A percentile compares a stretch with the other conserved stretches of the same genome.
phyloP scores from a whole-genome alignment of 2,888 invertebrate genomes.

The Melipona beecheii region DNA sequence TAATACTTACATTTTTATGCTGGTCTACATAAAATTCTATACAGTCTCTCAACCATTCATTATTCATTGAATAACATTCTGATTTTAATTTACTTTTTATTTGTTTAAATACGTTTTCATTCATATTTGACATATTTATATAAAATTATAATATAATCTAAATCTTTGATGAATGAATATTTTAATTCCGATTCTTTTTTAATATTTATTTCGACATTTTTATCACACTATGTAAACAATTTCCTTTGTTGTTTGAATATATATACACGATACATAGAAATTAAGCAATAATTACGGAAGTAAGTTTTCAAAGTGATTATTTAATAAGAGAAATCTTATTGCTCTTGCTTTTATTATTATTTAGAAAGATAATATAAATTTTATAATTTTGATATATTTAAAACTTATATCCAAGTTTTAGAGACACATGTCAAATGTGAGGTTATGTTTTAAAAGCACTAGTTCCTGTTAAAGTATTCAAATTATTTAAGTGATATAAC shows the following conservation, averaged over 20 bases:
- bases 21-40: slow-evolving; percentile 75
- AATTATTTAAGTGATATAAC: background rate
- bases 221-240: no score
- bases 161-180: background rate
- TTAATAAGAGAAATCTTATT: no score
- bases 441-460: background rate
- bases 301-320: no score
- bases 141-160: background rate
- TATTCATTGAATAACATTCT: slow-evolving; percentile 77
- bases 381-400: background rate
- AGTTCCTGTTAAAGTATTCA: background rate
- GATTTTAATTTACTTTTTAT: slow-evolving; percentile 72
- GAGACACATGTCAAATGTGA: background rate
- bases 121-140: slow-evolving; percentile 63
- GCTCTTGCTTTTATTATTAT: background rate
- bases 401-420: no score
- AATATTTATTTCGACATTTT: no score
- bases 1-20: slow-evolving; percentile 36
- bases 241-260: no score
- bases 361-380: background rate
- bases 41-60: slow-evolving; percentile 79
- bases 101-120: slow-evolving; percentile 58
- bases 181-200: no score
- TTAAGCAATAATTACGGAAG: no score
- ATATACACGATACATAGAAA: no score